These are phyloP conservation scores for Equus quagga DNA, from an alignment of 2,113 vertebrate species.

Conservation along the genomic window DNA sequence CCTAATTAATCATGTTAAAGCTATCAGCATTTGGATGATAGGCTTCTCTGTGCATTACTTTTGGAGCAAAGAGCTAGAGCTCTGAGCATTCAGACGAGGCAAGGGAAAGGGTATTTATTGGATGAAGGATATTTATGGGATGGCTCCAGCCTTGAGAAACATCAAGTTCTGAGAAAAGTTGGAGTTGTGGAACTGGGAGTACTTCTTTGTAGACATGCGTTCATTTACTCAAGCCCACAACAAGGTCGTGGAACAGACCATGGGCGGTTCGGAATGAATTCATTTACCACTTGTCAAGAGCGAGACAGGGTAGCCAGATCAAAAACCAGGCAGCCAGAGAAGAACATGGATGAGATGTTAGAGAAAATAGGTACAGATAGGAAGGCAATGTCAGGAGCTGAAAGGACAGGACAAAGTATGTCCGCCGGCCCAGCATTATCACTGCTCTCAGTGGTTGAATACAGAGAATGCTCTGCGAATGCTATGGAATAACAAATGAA, in stretches of 20 bases:
- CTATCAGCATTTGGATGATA: neutral
- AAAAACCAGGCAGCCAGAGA: neutral
- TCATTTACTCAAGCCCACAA: neutral
- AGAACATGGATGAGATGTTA: neutral
- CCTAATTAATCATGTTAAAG: neutral
- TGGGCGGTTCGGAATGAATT: neutral
- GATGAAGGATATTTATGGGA: neutral
- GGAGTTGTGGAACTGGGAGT: neutral
- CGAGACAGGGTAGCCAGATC: neutral
- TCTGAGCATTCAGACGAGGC: neutral
- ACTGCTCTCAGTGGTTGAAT: fast-evolving
- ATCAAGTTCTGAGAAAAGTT: neutral
- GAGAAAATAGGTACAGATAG: neutral
- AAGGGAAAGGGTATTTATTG: neutral
- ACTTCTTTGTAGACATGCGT: neutral
- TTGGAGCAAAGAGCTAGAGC: neutral
- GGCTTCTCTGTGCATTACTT: neutral
- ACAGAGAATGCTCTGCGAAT: too few relatives aligned
- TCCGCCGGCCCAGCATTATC: fast-evolving
- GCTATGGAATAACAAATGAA: fast-evolving
- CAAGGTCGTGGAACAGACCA: neutral
- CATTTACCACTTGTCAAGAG: neutral
- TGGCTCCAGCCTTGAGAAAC: neutral
- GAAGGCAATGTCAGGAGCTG: too few relatives aligned
- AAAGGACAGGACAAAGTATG: neutral